Base-by-base conservation (phyloP, 37 sponge, comb jelly and placozoan species). In the Tethya wilhelma region DNA sequence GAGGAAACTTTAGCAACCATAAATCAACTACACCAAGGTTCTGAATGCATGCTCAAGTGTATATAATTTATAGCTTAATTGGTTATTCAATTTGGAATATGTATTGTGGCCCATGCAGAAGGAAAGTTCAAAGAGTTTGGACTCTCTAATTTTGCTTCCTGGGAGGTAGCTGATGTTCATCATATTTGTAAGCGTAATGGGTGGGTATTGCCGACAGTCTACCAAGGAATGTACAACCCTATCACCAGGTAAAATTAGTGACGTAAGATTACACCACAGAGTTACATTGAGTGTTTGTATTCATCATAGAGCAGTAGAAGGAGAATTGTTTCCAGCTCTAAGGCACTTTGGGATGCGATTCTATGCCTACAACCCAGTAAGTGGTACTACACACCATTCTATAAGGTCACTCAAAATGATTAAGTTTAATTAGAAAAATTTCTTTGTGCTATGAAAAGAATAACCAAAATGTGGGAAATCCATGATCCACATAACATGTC, bases 211-310 rank as follows among this genome's bases (percentile, higher is more conserved):
- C 98, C 98, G 20, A 92, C 93, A 31, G 86, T 93, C 39, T 97
- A 97, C 67, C 95, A 97, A 44, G 95, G 95, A 22, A 97, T 97
- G 98, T 97, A 97, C 83, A 97, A 97, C 55, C 86, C 90, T 29
- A 66, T 97, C 2, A 94, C 95, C 5, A 89, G 96, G 94, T n/a
- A n/a, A n/a, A n/a, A n/a, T n/a, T n/a, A n/a, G n/a, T n/a, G n/a
- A n/a, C n/a, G n/a, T n/a, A n/a, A n/a, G n/a, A n/a, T n/a, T n/a
- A n/a, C n/a, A n/a, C n/a, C n/a, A n/a, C n/a, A n/a, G n/a, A n/a
- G n/a, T n/a, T n/a, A n/a, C n/a, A n/a, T n/a, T n/a, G n/a, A n/a
- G n/a, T n/a, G n/a, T n/a, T n/a, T n/a, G n/a, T n/a, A n/a, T n/a
- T n/a, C n/a, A n/a, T n/a, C n/a, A n/a, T n/a, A n/a, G n/a, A n/a